Percentiles rank a stretch among this genome's conserved stretches.
These are phyloP conservation scores for Achatina immaculata DNA, from an alignment of 1,140 invertebrate genomes.

Conservation along the genomic window DNA sequence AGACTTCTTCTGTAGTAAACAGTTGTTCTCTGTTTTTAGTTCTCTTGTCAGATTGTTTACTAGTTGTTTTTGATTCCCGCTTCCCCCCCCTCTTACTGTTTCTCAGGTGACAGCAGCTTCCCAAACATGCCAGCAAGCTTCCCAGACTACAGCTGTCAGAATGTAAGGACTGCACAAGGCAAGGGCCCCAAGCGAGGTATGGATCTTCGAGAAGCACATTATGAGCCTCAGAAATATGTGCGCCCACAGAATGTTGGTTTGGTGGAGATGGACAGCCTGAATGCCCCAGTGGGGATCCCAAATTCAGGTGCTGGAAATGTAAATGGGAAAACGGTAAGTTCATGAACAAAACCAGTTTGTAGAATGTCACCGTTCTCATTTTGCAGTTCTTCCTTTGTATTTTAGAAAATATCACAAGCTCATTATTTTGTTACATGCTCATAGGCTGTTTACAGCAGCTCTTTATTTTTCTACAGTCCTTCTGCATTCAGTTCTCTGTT, in stretches of 20 bases:
- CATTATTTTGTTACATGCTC: too few species aligned
- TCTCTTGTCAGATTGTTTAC: too few species aligned
- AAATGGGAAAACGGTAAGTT: neutral
- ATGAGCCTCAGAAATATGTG: neutral
- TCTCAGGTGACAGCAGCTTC: neutral
- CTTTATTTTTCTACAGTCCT: too few species aligned
- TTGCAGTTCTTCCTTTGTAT: too few species aligned
- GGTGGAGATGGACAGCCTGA: neutral
- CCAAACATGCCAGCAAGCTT: neutral
- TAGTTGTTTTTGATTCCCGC: too few species aligned
- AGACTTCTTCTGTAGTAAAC: too few species aligned
- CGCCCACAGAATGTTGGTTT: neutral
- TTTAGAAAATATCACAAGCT: too few species aligned
- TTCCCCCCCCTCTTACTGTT: too few species aligned
- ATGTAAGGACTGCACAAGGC: neutral
- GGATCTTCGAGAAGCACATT: neutral
- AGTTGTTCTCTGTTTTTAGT: too few species aligned
- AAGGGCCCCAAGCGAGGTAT: neutral
- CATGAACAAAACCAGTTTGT: neutral
- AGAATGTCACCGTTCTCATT: neutral
- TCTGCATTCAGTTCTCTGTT: too few species aligned
- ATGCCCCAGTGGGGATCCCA: neutral
- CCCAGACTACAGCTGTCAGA: neutral
- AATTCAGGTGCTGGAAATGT: neutral
- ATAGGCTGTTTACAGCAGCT: too few species aligned